Conservation (phyloP, 2,797 vertebrate species). For the Danionella dracula region DNA sequence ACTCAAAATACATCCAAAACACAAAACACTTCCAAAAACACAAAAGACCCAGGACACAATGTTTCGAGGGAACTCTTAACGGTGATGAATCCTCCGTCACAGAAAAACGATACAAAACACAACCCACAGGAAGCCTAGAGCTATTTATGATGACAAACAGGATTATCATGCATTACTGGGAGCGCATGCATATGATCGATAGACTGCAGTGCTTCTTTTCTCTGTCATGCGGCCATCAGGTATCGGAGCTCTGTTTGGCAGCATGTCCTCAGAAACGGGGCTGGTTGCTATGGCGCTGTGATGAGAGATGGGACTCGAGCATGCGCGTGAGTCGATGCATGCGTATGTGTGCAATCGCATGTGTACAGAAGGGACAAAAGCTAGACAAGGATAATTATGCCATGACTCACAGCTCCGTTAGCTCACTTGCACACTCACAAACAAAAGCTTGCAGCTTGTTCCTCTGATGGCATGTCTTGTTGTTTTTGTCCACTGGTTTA, state of each 20-base stretch:
- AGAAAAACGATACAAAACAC: not conserved
- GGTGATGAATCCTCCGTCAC: not conserved
- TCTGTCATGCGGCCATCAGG: conserved; percentile 45
- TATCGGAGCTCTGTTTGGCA: conserved; percentile 44
- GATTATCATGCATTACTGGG: conserved; percentile 18
- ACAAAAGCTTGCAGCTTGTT: not conserved
- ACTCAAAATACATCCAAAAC: too few relatives aligned
- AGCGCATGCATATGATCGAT: not conserved
- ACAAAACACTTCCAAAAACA: too few relatives aligned
- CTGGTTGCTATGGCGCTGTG: conserved; percentile 61
- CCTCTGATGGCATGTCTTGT: not conserved
- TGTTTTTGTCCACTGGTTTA: not conserved
- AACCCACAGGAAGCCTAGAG: not conserved
- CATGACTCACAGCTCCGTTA: not conserved
- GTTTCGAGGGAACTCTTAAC: not conserved
- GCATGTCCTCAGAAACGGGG: conserved; percentile 45
- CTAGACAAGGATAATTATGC: conserved; percentile 30
- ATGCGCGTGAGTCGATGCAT: not conserved
- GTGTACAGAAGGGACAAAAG: conserved; percentile 4
- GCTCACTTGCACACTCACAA: not conserved
- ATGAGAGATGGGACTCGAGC: conserved; percentile 17
- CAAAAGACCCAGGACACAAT: too few relatives aligned
- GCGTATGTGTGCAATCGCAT: not conserved
- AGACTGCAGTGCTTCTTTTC: not conserved
- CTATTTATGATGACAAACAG: conserved; percentile 3